Evolutionary conservation across 30 jellyfish, hydroid and myxozoan genomes (phyloP), one percentile per base, ranked within the genome.

Genomic region (Aurelia coerulea): DNA sequence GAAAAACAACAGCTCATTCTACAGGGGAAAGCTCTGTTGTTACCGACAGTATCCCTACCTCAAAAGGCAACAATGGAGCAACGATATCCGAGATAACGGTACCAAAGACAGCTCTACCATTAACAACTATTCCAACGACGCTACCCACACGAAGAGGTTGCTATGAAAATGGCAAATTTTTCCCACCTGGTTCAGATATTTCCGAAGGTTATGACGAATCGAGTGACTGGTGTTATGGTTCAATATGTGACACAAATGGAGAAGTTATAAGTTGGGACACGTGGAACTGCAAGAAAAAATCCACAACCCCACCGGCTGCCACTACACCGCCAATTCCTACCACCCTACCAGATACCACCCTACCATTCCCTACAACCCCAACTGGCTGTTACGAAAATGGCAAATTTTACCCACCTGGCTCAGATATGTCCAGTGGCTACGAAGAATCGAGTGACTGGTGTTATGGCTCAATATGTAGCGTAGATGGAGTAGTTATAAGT

Each of bases 181-280:
- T 64, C 63, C 72, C 80, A 11, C 63, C 74, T 39, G 70, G 74
- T 64, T 51, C 80, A 37, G 80, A 62, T 49, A 79, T 79, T 41
- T 33, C 46, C 80, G 18, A 68, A 17, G 90, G 81, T 12, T 79
- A 39, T 64, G 71, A 51, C 65, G 46, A 54, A 33, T 16, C 53
- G 6, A 9, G 29, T 5, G 67, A 79, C 58, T 79, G 90, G 90
- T 79, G 90, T 56, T 79, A 62, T 41, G 90, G 90, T 11, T 42
- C 90, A 7, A 15, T 32, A 10, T 79, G 90, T 33, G 72, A 63
- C 32, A 37, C 31, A 32, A 17, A 18, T 63, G 90, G 90, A 11
- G 59, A 79, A 65, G 37, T 79, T 2, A 29, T 42, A 51, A 79
- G 67, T 8, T 79, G 90, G 90, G 90, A 79, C 72, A 79, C 41